Conservation (phyloP, 2,888 invertebrate species). For the Sthenelais limicola region DNA sequence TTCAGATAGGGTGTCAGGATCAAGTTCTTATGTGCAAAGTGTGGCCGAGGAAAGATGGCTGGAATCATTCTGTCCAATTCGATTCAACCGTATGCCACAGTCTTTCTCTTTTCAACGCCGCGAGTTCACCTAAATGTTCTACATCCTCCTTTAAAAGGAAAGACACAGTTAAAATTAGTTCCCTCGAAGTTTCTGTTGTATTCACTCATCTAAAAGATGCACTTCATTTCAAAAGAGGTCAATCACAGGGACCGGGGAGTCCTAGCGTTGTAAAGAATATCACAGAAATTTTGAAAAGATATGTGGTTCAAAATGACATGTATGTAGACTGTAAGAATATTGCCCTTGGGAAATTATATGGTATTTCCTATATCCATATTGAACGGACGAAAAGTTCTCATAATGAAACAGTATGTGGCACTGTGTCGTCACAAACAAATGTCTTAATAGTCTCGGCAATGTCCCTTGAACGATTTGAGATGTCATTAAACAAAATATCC, state of each 20-base stretch:
- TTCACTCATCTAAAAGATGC: slow-evolving; percentile 14
- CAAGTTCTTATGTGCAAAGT: background rate
- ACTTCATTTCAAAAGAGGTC: background rate
- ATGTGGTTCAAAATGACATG: slow-evolving; percentile 32
- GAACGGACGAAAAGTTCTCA: slow-evolving; percentile 39
- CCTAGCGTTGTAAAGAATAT: background rate
- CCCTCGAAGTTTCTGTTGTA: background rate
- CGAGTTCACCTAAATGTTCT: no score
- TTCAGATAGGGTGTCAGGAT: background rate
- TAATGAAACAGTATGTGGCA: slow-evolving; percentile 36
- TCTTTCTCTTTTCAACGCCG: background rate
- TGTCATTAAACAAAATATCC: no score
- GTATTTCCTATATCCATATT: slow-evolving; percentile 55
- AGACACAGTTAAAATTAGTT: background rate
- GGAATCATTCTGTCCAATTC: background rate
- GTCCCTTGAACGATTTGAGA: slow-evolving; percentile 57
- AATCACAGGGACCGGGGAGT: background rate
- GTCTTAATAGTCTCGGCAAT: slow-evolving; percentile 54
- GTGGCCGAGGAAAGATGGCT: slow-evolving; percentile 21
- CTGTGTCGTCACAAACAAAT: slow-evolving; percentile 52
- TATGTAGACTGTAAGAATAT: slow-evolving; percentile 52
- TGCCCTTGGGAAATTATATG: slow-evolving; percentile 55
- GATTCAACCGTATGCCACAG: background rate
- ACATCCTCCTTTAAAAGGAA: background rate
- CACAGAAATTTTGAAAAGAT: slow-evolving; percentile 7